Conservation (phyloP, 2,888 invertebrate genomes). For the Pseudolycoriella hygida region DNA sequence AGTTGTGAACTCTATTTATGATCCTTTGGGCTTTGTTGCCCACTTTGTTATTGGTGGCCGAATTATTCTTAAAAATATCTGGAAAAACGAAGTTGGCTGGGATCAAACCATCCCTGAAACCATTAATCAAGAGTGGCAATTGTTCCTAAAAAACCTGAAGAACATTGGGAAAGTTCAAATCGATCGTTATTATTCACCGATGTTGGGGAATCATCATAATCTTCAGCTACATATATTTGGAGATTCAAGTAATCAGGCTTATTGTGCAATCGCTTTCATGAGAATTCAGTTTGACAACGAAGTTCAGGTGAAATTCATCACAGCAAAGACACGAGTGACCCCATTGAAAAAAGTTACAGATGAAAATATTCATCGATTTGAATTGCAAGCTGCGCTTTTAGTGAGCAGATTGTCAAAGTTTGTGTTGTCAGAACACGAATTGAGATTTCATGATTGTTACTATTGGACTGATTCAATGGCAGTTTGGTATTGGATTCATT, state of each 20-base stretch:
- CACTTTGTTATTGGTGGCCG: slow-evolving; percentile 5
- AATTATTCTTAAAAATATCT: slow-evolving; percentile 7
- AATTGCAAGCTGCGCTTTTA: slow-evolving; percentile 12
- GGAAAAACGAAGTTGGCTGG: slow-evolving; percentile 6
- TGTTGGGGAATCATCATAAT: not conserved
- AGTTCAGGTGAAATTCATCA: slow-evolving; percentile 9
- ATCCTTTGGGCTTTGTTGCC: slow-evolving; percentile 8
- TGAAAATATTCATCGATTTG: slow-evolving; percentile 11
- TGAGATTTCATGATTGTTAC: slow-evolving; percentile 7
- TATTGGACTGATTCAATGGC: slow-evolving; percentile 16
- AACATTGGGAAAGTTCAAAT: not conserved
- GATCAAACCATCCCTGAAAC: not conserved
- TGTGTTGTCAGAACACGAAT: slow-evolving; percentile 7
- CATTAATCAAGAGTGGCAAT: not conserved
- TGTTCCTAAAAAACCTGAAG: not conserved
- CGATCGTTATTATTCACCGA: not conserved
- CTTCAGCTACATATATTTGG: slow-evolving; percentile 11
- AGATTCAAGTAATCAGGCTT: slow-evolving; percentile 9
- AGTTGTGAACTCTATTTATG: slow-evolving; percentile 2
- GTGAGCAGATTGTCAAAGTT: slow-evolving; percentile 10
- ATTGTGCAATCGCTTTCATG: slow-evolving; percentile 12
- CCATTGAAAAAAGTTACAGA: slow-evolving; percentile 6
- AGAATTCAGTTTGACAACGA: slow-evolving; percentile 7
- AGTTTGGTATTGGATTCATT: slow-evolving; percentile 7
- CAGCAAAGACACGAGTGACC: slow-evolving; percentile 13